Base-by-base conservation (phyloP, 1,140 invertebrate genomes). In the Stegodyphus dumicola region DNA sequence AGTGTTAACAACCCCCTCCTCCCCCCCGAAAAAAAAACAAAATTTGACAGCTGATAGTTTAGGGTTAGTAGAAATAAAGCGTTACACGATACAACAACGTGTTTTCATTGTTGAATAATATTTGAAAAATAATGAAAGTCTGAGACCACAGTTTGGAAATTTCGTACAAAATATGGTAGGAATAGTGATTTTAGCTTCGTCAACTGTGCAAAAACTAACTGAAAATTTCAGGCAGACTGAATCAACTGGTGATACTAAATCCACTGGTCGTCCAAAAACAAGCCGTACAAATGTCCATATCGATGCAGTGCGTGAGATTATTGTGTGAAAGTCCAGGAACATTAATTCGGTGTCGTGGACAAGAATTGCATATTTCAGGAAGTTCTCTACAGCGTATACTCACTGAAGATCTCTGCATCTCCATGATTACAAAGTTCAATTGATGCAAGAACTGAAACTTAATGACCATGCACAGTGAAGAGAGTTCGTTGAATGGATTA, bases 161-260 rank as follows among this genome's bases (percentile, higher is more conserved):
- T 77, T 76, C 33, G 13, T 85, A 33, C 75, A 85, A 85, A 85
- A 85, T 65, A 78, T 78, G 74, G 15, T 85, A 1, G 54, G 15
- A 70, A 86, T 71, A 71, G 67, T 52, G 79, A 48, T n/a, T 86
- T 86, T 86, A 86, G 81, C 75, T 85, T 85, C 60, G 18, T 78
- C 76, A 81, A 81, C 2, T 18, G 6, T 71, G 66, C 65, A 83
- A 33, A 73, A 64, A 65, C 5, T 33, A 77, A 66, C 51, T 83
- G 15, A 71, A 80, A 86, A 74, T 71, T 86, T 80, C 48, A 83
- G 67, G 77, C 75, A 86, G 66, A 86, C 79, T 86, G 85, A 18
- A 86, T 86, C 71, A 86, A 69, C 75, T 83, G 65, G 77, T 18
- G 71, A 86, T 71, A 10, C 60, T 83, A 83, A 83, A 83, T 77